Evolutionary conservation across 1,140 invertebrate genomes (phyloP).

Genomic region (Drosophila azteca): DNA sequence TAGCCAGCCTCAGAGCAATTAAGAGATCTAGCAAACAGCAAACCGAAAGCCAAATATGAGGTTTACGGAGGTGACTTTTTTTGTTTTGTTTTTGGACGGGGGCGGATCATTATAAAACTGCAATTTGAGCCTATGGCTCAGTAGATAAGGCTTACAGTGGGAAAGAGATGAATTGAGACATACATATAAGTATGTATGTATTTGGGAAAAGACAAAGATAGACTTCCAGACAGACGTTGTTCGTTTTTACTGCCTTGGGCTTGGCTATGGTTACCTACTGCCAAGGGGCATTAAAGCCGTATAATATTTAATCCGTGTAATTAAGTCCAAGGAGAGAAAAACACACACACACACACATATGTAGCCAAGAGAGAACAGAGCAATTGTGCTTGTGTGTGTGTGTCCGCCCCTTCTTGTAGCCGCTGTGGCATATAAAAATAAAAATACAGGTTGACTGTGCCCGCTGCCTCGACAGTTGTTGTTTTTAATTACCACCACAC

Average conservation of each 20-base stretch:
- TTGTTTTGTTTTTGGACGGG: conserved; percentile 47
- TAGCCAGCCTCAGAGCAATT: conserved; percentile 48
- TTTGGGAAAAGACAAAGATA: neutral
- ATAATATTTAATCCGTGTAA: conserved; percentile 81
- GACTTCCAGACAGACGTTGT: conserved; percentile 23
- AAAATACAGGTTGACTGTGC: conserved; percentile 65
- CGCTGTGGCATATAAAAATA: conserved; percentile 52
- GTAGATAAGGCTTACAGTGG: no score
- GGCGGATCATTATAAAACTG: conserved; percentile 73
- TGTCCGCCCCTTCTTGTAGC: conserved; percentile 35
- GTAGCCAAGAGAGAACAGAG: conserved; percentile 32
- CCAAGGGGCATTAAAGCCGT: conserved; percentile 69
- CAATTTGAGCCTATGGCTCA: conserved; percentile 59
- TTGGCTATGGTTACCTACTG: conserved; percentile 51
- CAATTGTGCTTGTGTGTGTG: conserved; percentile 26
- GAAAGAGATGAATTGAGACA: no score
- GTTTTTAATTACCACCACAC: conserved; percentile 69
- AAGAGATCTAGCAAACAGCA: conserved; percentile 34
- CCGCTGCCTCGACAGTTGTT: conserved; percentile 51
- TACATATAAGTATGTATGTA: no score
- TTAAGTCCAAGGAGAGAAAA: conserved; percentile 76
- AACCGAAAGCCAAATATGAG: conserved; percentile 44
- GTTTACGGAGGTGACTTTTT: conserved; percentile 29
- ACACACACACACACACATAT: conserved; percentile 8
- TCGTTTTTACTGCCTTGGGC: conserved; percentile 43